A percentile compares a stretch with the other conserved stretches of the same genome.
phyloP scores from a whole-genome alignment of 2,888 invertebrate genomes.

The Drosophila atroscutellata region DNA sequence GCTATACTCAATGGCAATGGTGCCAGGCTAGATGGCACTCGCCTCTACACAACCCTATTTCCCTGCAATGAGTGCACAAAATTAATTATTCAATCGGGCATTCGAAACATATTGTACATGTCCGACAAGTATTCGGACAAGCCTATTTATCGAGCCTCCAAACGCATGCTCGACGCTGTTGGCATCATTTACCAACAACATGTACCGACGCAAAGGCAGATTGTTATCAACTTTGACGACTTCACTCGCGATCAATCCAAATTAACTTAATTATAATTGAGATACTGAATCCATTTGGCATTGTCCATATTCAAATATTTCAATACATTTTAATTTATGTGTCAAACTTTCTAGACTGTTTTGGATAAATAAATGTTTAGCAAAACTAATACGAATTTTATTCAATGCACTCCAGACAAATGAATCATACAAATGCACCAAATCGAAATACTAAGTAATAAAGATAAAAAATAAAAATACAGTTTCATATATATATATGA shows the following conservation, averaged over 20 bases:
- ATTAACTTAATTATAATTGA: not conserved
- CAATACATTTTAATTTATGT: not conserved
- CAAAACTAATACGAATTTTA: not conserved
- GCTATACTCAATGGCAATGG: slow-evolving; percentile 96
- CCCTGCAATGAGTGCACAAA: slow-evolving; percentile 99
- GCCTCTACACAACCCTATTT: slow-evolving; percentile 95
- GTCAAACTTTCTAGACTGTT: too few species aligned
- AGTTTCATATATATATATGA: slow-evolving; percentile 10
- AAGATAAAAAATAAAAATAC: slow-evolving; percentile 7
- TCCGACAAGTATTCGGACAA: slow-evolving; percentile 93
- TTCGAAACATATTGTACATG: slow-evolving; percentile 91
- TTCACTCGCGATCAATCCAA: slow-evolving; percentile 1
- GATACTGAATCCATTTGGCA: not conserved
- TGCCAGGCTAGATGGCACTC: slow-evolving; percentile 90
- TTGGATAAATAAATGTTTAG: not conserved
- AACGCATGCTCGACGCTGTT: slow-evolving; percentile 92
- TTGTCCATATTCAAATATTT: not conserved
- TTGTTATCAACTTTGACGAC: slow-evolving; percentile 89
- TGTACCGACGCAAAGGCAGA: slow-evolving; percentile 87
- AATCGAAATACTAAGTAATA: not conserved
- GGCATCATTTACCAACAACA: slow-evolving; percentile 90
- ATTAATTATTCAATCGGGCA: slow-evolving; percentile 97
- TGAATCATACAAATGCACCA: not conserved
- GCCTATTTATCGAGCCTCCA: slow-evolving; percentile 90
- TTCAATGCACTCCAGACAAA: not conserved